These are phyloP conservation scores for Cyclopterus lumpus DNA, from an alignment of 2,797 vertebrate species.

Conservation along the genomic window DNA sequence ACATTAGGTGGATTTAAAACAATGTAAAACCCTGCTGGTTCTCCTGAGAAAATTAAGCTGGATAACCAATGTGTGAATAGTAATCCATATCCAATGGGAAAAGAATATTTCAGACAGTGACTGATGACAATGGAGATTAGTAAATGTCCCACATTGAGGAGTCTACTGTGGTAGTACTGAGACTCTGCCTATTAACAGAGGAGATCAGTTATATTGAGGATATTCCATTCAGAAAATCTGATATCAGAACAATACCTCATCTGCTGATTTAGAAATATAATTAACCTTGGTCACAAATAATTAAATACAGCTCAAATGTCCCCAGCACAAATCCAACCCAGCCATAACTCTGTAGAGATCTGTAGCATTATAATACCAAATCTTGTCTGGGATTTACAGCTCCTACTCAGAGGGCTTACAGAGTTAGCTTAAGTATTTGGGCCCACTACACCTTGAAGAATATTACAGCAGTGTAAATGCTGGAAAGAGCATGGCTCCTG, in stretches of 20 bases:
- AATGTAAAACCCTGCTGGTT: conserved; percentile 58
- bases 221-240: no score
- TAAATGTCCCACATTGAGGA: conserved; percentile 49
- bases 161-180: neutral
- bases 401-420: conserved; percentile 17
- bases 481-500: neutral
- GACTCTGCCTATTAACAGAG: conserved; percentile 11
- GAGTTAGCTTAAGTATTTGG: conserved; percentile 21
- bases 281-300: conserved; percentile 57
- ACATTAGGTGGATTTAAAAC: conserved; percentile 69
- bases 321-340: conserved; percentile 29
- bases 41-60: conserved; percentile 62
- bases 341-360: conserved; percentile 27
- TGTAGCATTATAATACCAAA: conserved; percentile 34
- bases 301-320: conserved; percentile 38
- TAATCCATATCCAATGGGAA: conserved; percentile 63
- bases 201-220: conserved; percentile 29
- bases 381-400: conserved; percentile 27
- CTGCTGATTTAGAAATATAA: conserved; percentile 54
- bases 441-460: conserved; percentile 20
- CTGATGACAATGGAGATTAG: conserved; percentile 68
- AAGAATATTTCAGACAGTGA: conserved; percentile 60
- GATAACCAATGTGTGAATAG: conserved; percentile 54
- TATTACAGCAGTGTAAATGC: conserved; percentile 1
- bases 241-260: conserved; percentile 48